A percentile compares a stretch with the other conserved stretches of the same genome.
phyloP scores from a whole-genome alignment of 2,797 vertebrate genomes.

The Hydrocynus forskahlii region DNA sequence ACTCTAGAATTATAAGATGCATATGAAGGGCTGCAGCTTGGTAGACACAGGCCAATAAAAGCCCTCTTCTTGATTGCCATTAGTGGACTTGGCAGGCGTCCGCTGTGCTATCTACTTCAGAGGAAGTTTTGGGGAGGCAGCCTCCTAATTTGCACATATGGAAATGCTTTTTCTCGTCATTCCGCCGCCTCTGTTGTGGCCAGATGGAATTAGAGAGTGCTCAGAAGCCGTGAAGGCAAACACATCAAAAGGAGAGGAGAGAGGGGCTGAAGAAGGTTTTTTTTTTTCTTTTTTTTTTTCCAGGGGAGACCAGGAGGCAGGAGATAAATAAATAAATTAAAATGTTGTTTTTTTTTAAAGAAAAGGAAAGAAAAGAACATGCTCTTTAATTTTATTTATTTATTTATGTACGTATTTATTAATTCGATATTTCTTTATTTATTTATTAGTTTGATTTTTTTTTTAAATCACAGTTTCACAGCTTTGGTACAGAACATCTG shows the following conservation, averaged over 20 bases:
- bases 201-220: slow-evolving; percentile 97
- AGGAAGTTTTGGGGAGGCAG: slow-evolving; percentile 87
- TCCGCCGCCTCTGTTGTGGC: slow-evolving; percentile 93
- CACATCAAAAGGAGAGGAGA: slow-evolving; percentile 82
- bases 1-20: slow-evolving; percentile 54
- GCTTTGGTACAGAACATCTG: background rate
- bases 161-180: slow-evolving; percentile 93
- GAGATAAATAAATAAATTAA: slow-evolving; percentile 65
- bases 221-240: slow-evolving; percentile 96
- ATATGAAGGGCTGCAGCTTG: slow-evolving; percentile 56
- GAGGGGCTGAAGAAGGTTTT: slow-evolving; percentile 53
- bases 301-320: slow-evolving; percentile 65
- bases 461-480: background rate
- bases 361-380: too few relatives aligned
- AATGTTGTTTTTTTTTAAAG: slow-evolving; percentile 1
- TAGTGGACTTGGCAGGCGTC: slow-evolving; percentile 86
- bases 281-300: slow-evolving; percentile 55
- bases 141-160: slow-evolving; percentile 98
- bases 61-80: slow-evolving; percentile 84
- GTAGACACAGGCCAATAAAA: slow-evolving; percentile 78
- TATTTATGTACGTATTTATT: background rate
- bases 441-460: background rate
- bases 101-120: slow-evolving; percentile 81
- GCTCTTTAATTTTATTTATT: background rate
- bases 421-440: background rate